Base-by-base conservation (phyloP, 1,140 invertebrate genomes). In the Bombus haemorrhoidalis region DNA sequence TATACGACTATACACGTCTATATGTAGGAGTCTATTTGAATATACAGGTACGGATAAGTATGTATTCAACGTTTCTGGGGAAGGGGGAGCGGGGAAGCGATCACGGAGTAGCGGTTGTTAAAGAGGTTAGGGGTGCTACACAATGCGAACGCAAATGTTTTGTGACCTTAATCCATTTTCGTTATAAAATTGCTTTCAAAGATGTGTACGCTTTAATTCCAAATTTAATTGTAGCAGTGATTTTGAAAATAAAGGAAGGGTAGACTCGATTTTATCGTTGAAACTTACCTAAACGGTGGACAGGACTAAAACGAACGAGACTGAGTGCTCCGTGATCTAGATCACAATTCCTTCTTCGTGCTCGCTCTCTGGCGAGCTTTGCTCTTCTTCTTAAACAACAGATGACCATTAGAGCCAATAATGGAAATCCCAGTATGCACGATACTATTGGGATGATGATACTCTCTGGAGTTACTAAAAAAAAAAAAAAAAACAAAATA, bases 391-490 rank as follows among this genome's bases (percentile, higher is more conserved):
- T 94, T 64, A 98, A 95, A 93, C 98, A 98, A 93, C 98, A 98
- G 93, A 98, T 98, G 75, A 98, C 97, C 83, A 98, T 96, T 59
- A 98, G 95, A 2, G 98, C 98, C 89, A 98, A 93, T 34, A 98
- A 95, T 32, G 98, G 98, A 92, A 98, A 98, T 71, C 98, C 98
- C 89, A 98, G 96, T 92, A 98, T 98, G 93, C 98, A 98, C 22
- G 98, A 98, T 22, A 98, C 97, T 86, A 98, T 98, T 15, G 98
- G 98, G 59, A 98, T 97, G 22, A 98, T 97, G 88, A 98, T 97
- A 78, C 97, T 97, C 94, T 98, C 97, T 53, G 98, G 98, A 78
- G 98, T 97, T 82, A 98, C 98, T 98, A 96, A 59, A 97, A 97
- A n/a, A 39, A 37, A 37, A 37, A 39, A 39, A 39, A 32, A 15